Conservation (phyloP, 2,113 vertebrate genomes). For the Xenotilapia leptura region DNA sequence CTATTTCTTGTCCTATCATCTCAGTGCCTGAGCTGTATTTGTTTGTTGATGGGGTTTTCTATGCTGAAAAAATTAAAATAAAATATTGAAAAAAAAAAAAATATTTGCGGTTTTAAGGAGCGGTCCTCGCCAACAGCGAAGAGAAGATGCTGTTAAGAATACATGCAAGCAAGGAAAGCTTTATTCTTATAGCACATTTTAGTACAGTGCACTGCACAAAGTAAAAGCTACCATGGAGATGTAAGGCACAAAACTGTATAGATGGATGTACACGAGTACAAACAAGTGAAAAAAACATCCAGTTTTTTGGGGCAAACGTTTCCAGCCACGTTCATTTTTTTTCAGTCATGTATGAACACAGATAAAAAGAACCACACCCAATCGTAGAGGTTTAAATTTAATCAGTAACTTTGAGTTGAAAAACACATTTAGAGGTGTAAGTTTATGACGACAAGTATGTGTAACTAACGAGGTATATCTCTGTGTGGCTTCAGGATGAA, state of each 20-base stretch:
- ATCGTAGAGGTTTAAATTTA: rapidly evolving
- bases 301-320: not conserved
- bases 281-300: not conserved
- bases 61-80: no score
- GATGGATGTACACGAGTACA: not conserved
- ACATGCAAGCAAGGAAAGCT: not conserved
- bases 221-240: not conserved
- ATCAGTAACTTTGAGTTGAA: not conserved
- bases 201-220: not conserved
- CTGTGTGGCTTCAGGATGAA: conserved; percentile 70
- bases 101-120: not conserved
- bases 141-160: not conserved
- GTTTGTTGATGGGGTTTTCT: no score
- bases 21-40: no score
- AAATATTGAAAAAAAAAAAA: no score
- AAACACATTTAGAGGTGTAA: not conserved
- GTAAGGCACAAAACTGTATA: not conserved
- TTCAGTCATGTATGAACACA: not conserved
- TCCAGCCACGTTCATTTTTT: not conserved
- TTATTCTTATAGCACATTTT: not conserved
- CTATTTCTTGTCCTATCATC: no score
- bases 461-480: not conserved
- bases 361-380: not conserved
- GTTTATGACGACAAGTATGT: not conserved
- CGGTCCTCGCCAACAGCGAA: not conserved